These are phyloP conservation scores for Philopedon plagiatum DNA, from an alignment of 2,888 invertebrate species.

Conservation along the genomic window DNA sequence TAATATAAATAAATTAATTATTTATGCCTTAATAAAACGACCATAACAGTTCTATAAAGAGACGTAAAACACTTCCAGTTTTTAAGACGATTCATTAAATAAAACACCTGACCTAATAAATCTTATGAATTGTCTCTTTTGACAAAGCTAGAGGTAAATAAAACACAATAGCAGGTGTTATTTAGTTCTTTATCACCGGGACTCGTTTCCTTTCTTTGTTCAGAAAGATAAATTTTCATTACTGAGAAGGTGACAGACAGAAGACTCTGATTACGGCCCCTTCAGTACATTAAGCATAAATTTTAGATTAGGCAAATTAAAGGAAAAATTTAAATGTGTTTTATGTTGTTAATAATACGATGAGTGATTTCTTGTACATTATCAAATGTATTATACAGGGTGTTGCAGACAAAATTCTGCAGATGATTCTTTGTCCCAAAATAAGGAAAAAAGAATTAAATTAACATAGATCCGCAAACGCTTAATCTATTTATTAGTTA, in stretches of 20 bases:
- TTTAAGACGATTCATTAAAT: constrained; percentile 51
- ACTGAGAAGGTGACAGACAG: constrained; percentile 30
- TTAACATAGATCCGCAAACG: too few species aligned
- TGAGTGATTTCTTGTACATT: too few species aligned
- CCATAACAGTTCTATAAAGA: constrained; percentile 25
- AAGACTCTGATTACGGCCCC: constrained; percentile 31
- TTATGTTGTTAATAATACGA: too few species aligned
- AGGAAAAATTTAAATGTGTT: too few species aligned
- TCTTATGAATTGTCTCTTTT: constrained; percentile 45
- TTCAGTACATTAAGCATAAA: too few species aligned
- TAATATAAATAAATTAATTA: constrained; percentile 29
- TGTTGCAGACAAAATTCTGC: too few species aligned
- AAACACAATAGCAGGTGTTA: constrained; percentile 49
- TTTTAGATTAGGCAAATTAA: too few species aligned
- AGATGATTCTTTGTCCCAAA: too few species aligned
- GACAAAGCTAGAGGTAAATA: constrained; percentile 51
- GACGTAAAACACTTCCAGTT: constrained; percentile 28
- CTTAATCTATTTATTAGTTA: too few species aligned
- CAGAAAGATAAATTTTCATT: constrained; percentile 51
- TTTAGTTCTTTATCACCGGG: constrained; percentile 44
- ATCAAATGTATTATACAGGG: too few species aligned
- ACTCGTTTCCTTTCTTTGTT: constrained; percentile 43
- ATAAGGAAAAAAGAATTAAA: too few species aligned
- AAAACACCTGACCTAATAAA: constrained; percentile 52
- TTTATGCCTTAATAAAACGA: constrained; percentile 25